These are phyloP conservation scores for Zeuzera pyrina DNA, from an alignment of 2,888 invertebrate species.

Conservation along the genomic window DNA sequence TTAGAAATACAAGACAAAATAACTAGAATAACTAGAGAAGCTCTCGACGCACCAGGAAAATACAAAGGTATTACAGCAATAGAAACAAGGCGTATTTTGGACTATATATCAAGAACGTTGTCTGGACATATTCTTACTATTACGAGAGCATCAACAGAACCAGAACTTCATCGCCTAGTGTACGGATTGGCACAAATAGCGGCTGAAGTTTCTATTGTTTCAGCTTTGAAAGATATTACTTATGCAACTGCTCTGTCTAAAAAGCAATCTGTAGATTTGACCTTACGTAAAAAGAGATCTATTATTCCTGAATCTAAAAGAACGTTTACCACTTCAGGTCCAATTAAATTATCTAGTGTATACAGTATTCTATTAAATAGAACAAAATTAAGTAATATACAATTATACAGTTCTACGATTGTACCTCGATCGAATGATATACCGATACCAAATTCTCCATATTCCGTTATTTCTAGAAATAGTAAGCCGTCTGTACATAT, in stretches of 20 bases:
- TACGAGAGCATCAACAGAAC: conserved; percentile 59
- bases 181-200: conserved; percentile 65
- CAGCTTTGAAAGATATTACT: conserved; percentile 60
- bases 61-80: conserved; percentile 62
- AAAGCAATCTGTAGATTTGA: conserved; percentile 58
- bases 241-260: conserved; percentile 55
- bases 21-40: conserved; percentile 58
- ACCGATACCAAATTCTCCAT: conserved; percentile 29
- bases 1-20: conserved; percentile 64
- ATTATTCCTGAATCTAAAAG: conserved; percentile 10
- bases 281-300: conserved; percentile 49
- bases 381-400: conserved; percentile 13
- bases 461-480: conserved; percentile 38
- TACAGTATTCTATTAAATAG: conserved; percentile 47
- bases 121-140: conserved; percentile 56
- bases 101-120: conserved; percentile 59
- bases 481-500: conserved; percentile 36
- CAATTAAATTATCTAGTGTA: conserved; percentile 23
- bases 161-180: conserved; percentile 58
- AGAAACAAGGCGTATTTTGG: conserved; percentile 59
- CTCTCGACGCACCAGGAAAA: conserved; percentile 57
- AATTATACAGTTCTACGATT: conserved; percentile 9
- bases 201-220: conserved; percentile 60
- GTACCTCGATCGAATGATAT: conserved; percentile 8
- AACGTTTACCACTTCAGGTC: conserved; percentile 18